A percentile compares a stretch with the other conserved stretches of the same genome.
Conservation (phyloP, 1,140 invertebrate species). For the Calephelis virginiensis region DNA sequence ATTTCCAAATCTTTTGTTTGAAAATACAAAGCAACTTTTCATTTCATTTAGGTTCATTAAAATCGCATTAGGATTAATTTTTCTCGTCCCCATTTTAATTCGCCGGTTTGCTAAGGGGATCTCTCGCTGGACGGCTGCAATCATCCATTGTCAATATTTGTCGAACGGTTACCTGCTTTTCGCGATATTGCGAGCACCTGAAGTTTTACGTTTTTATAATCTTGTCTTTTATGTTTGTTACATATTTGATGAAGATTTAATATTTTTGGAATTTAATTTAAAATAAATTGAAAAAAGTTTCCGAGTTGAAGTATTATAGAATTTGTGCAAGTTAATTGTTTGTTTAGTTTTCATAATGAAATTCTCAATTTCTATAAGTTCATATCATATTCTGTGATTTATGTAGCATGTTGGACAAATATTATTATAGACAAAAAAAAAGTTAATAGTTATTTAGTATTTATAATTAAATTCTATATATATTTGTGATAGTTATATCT, state of each 20-base stretch:
- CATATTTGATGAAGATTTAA: slow-evolving; percentile 13
- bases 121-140: slow-evolving; percentile 62
- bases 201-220: slow-evolving; percentile 23
- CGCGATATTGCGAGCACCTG: slow-evolving; percentile 43
- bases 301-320: not conserved
- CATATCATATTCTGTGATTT: too few relatives aligned
- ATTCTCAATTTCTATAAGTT: too few relatives aligned
- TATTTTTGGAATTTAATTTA: not conserved
- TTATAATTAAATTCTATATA: too few relatives aligned
- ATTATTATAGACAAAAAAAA: too few relatives aligned
- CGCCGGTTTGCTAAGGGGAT: slow-evolving; percentile 71
- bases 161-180: slow-evolving; percentile 64
- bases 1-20: slow-evolving; percentile 35
- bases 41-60: slow-evolving; percentile 77
- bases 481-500: too few relatives aligned
- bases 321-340: too few relatives aligned
- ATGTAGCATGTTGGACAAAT: too few relatives aligned
- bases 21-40: slow-evolving; percentile 62
- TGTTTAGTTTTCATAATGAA: too few relatives aligned
- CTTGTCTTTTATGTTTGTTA: slow-evolving; percentile 26
- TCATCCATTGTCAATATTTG: slow-evolving; percentile 75
- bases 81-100: slow-evolving; percentile 76
- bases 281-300: not conserved
- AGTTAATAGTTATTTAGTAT: too few relatives aligned
- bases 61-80: slow-evolving; percentile 78